Conservation (phyloP, 2,888 invertebrate genomes). For the Agriopis aurantiaria region DNA sequence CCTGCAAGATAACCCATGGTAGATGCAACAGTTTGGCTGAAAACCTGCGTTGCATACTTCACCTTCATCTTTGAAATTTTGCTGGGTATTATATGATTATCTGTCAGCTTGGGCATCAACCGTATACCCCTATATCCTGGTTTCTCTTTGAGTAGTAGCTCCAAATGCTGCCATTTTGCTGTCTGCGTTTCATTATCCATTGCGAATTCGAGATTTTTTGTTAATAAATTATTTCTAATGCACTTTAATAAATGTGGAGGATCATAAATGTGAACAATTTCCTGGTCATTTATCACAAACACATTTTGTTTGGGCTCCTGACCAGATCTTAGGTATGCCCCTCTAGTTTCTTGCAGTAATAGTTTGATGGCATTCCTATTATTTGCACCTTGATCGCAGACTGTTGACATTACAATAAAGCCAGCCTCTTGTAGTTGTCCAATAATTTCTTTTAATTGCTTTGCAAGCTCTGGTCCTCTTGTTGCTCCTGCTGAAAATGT, state of each 20-base stretch:
- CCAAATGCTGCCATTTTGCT: conserved; percentile 51
- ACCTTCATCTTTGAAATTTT: conserved; percentile 50
- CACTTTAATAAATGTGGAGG: conserved; percentile 48
- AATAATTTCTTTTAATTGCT: conserved; percentile 44
- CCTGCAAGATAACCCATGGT: conserved; percentile 52
- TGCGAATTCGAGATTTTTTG: conserved; percentile 43
- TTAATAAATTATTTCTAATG: conserved; percentile 47
- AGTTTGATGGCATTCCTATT: conserved; percentile 44
- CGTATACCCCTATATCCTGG: conserved; percentile 45
- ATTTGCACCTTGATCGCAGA: conserved; percentile 50
- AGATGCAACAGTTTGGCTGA: conserved; percentile 48
- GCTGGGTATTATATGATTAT: conserved; percentile 41
- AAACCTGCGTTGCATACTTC: conserved; percentile 48
- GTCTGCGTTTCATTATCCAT: conserved; percentile 24
- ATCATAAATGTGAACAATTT: conserved; percentile 47
- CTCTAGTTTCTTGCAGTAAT: conserved; percentile 43
- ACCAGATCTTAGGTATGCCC: conserved; percentile 29
- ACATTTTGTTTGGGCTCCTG: conserved; percentile 24
- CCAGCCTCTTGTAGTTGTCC: conserved; percentile 42
- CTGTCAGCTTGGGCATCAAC: conserved; percentile 48
- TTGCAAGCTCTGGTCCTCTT: conserved; percentile 45
- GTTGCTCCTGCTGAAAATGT: conserved; percentile 48
- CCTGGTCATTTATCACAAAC: conserved; percentile 40
- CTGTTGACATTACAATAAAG: conserved; percentile 46
- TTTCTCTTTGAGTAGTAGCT: conserved; percentile 38